Evolutionary conservation across 2,888 invertebrate genomes (phyloP), one percentile per base, ranked within the genome.

Genomic region (Drosophila quinaria): DNA sequence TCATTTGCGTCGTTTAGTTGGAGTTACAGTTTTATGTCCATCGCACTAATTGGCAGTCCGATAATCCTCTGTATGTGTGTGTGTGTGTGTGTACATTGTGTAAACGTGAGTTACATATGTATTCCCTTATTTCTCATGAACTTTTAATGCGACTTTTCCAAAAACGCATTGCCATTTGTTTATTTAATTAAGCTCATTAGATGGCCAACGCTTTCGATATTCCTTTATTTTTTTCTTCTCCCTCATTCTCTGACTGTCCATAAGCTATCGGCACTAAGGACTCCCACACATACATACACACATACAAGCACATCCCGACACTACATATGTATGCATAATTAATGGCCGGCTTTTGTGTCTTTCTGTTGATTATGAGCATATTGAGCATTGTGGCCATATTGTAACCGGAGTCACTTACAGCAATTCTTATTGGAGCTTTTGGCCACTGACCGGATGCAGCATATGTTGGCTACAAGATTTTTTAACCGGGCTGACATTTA

Each of bases 101-200:
- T 50, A 44, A 29, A 44, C 42, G 42, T 56, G 39, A 39, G 17
- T 54, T 61, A 61, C 49, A 68, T 55, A 46, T 62, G 56, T 58
- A 56, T 66, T 59, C 56, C 56, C 70, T 78, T 59, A 65, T 59
- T 72, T 74, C 52, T 44, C 70, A 58, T 76, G 69, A 68, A 64
- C 58, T 72, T 79, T 76, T 79, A 71, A 83, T 73, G 74, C 64
- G 56, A 61, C 69, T 67, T 66, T 56, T 46, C 49, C 47, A 58
- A 74, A 79, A 72, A 62, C 55, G 78, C 74, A 59, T 62, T 70
- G 69, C 68, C 78, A 87, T 87, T 86, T 89, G 85, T 80, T 87
- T 82, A 90, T 89, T 82, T 89, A 87, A 89, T 90, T 89, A 89
- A 79, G 75, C 82, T 86, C 80, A 84, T 90, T 90, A 86, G 80